Percentiles rank a stretch among this genome's conserved stretches.
phyloP scores from a whole-genome alignment of 2,888 invertebrate genomes.

The Ligdia adustata region DNA sequence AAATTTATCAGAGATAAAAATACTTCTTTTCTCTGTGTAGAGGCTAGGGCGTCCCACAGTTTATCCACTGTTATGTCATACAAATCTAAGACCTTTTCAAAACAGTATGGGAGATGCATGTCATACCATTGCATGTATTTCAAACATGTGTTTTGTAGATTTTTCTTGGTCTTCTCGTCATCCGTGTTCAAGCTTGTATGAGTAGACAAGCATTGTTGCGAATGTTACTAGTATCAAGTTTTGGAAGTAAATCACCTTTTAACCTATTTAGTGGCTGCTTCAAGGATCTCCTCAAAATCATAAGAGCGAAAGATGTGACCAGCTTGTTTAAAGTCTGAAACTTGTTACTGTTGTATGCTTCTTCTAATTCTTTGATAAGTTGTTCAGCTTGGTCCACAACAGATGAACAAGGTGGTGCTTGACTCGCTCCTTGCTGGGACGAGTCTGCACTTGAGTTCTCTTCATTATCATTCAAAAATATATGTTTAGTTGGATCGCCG shows the following conservation, averaged over 20 bases:
- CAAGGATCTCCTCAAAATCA: slow-evolving; percentile 1
- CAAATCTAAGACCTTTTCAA: background rate
- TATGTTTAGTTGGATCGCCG: background rate
- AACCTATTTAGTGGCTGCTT: background rate
- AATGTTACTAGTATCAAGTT: too few species aligned
- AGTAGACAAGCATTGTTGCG: background rate
- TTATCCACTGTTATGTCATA: background rate
- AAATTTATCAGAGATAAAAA: background rate
- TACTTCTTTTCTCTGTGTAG: background rate
- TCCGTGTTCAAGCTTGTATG: background rate
- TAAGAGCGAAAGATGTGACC: background rate
- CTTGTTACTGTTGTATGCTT: background rate
- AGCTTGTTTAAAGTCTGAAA: background rate
- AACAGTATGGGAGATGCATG: slow-evolving; percentile 3
- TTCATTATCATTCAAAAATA: background rate
- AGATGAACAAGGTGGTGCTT: too few species aligned
- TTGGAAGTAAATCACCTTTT: background rate
- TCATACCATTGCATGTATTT: slow-evolving; percentile 6
- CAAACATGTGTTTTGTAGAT: background rate
- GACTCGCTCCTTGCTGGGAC: background rate
- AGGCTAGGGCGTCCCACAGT: slow-evolving; percentile 1
- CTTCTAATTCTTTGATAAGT: background rate
- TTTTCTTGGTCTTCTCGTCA: slow-evolving; percentile 6
- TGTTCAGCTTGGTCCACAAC: background rate
- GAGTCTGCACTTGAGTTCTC: background rate